A percentile compares a stretch with the other conserved stretches of the same genome.
Evolutionary conservation across 2,113 vertebrate genomes (phyloP).

Genomic region (Hippoglossus stenolepis): DNA sequence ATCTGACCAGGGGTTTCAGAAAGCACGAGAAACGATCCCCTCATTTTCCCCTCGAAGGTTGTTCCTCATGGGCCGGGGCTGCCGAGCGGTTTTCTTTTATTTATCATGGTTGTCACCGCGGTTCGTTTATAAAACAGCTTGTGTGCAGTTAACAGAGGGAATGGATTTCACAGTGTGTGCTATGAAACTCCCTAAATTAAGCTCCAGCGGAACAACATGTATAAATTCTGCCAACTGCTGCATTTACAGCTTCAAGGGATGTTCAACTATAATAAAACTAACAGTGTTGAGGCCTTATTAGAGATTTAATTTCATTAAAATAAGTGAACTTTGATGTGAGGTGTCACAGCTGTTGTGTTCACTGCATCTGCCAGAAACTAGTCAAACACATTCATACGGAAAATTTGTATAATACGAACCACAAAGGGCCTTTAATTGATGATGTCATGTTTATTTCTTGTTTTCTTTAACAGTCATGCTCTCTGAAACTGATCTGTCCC

Average conservation of each 20-base stretch:
- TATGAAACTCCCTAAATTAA: slow-evolving; percentile 51
- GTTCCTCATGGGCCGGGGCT: slow-evolving; percentile 29
- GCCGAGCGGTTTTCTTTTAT: slow-evolving; percentile 47
- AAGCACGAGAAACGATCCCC: slow-evolving; percentile 22
- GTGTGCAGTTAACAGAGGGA: slow-evolving; percentile 43
- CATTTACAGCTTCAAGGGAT: slow-evolving; percentile 32
- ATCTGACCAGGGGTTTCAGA: slow-evolving; percentile 42
- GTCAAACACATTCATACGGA: slow-evolving; percentile 46
- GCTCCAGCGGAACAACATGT: slow-evolving; percentile 28
- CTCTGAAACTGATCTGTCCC: slow-evolving; percentile 44
- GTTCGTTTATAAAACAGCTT: slow-evolving; percentile 54
- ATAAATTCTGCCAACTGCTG: slow-evolving; percentile 37
- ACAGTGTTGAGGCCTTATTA: neutral
- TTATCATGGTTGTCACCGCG: slow-evolving; percentile 58
- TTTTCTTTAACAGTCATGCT: slow-evolving; percentile 13
- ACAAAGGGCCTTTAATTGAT: slow-evolving; percentile 30
- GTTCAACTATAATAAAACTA: neutral
- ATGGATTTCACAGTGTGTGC: slow-evolving; percentile 43
- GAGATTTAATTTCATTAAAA: slow-evolving; percentile 17
- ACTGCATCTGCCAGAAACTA: slow-evolving; percentile 14
- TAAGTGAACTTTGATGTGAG: slow-evolving; percentile 35
- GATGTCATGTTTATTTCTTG: slow-evolving; percentile 52
- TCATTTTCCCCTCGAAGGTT: slow-evolving; percentile 34
- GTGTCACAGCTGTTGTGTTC: slow-evolving; percentile 26
- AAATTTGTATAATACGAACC: slow-evolving; percentile 37